Base-by-base conservation (phyloP, 2,888 invertebrate species). In the Nephrotoma flavescens region DNA sequence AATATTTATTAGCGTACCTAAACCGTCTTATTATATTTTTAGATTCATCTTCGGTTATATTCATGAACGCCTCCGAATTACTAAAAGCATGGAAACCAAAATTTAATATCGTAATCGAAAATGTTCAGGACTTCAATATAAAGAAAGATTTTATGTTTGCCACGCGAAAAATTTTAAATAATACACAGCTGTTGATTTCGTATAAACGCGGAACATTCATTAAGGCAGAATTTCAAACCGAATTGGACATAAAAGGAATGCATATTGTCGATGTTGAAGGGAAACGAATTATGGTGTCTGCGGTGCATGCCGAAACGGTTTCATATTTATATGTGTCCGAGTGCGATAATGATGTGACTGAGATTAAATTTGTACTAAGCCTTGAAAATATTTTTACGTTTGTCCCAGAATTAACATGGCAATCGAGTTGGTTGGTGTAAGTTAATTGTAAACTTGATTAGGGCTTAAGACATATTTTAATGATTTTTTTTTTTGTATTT, bases 121-220 rank as follows among this genome's bases (percentile, higher is more conserved):
- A 95, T 88, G 95, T 96, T 0, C 94, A 95, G 89, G 96, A 97
- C 90, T 96, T 97, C 91, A 95, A 96, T 90, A 94, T 97, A 45
- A 95, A 95, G 89, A 96, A 95, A 15, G 96, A 96, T 89, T 97
- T 95, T 90, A 95, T 97, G 94, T 97, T 98, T 91, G 96, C 95
- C 0, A 96, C 96, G 0, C 95, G 94, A 89, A 94, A 94, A 90
- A 91, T 89, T 87, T 89, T 90, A 90, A 90, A 91, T 87, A 93
- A 93, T 85, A 90, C 95, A 85, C 94, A 96, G 88, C 92, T 97
- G 1, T 95, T 94, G 91, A 95, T 97, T 45, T 96, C 97, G 0
- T 95, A 96, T 90, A 95, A 95, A 90, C 92, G 95, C 87, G 94
- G 94, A 7, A 93, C 93, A 2, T 97, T 97, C 91, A 92, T 93